phyloP scores from a whole-genome alignment of 2,888 invertebrate species.

The Melikaiella ostensackeni region DNA sequence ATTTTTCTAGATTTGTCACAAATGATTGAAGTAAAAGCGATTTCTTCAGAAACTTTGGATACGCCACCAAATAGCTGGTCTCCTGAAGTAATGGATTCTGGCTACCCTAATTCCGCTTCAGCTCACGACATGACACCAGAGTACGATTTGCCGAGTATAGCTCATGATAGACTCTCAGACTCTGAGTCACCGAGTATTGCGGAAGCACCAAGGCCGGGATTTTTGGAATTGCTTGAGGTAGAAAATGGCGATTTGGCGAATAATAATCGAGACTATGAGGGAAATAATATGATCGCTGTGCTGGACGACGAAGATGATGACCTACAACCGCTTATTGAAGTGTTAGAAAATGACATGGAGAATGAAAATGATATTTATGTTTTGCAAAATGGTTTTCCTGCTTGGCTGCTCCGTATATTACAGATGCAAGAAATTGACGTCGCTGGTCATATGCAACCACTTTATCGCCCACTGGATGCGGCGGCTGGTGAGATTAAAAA shows the following conservation, averaged over 20 bases:
- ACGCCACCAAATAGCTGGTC: slow-evolving; percentile 67
- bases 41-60: slow-evolving; percentile 58
- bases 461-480: slow-evolving; percentile 35
- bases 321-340: slow-evolving; percentile 66
- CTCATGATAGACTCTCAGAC: slow-evolving; percentile 61
- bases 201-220: slow-evolving; percentile 60
- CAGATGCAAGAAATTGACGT: slow-evolving; percentile 58
- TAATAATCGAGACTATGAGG: slow-evolving; percentile 79
- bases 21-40: slow-evolving; percentile 39
- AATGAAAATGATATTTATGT: slow-evolving; percentile 72
- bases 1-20: slow-evolving; percentile 42
- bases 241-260: slow-evolving; percentile 80
- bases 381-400: slow-evolving; percentile 67
- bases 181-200: slow-evolving; percentile 62
- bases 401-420: slow-evolving; percentile 67
- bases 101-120: slow-evolving; percentile 70
- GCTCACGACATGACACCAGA: slow-evolving; percentile 69
- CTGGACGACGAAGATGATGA: slow-evolving; percentile 65
- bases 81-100: slow-evolving; percentile 72
- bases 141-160: slow-evolving; percentile 67
- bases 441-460: slow-evolving; percentile 38
- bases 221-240: slow-evolving; percentile 64
- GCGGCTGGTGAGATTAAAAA: slow-evolving; percentile 41
- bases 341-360: slow-evolving; percentile 67
- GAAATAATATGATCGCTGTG: slow-evolving; percentile 76